Evolutionary conservation across 2,888 invertebrate genomes (phyloP).

Genomic region (Brassicogethes aeneus): DNA sequence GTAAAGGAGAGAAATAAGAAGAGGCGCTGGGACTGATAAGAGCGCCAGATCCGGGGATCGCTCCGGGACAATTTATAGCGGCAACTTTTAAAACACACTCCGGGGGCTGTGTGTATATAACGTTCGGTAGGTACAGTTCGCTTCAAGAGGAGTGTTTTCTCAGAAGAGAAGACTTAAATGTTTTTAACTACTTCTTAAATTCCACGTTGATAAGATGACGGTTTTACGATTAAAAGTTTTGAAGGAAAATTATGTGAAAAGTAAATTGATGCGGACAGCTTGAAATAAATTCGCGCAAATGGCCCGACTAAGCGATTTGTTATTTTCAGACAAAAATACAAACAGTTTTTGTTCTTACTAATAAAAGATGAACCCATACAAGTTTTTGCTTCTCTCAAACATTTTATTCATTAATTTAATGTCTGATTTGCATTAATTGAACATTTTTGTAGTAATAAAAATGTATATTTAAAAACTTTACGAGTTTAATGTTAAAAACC

Average conservation of each 20-base stretch:
- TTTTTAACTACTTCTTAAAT: conserved; percentile 31
- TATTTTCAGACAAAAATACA: too few relatives aligned
- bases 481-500: too few relatives aligned
- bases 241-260: conserved; percentile 16
- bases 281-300: too few relatives aligned
- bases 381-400: too few relatives aligned
- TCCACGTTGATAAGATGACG: conserved; percentile 24
- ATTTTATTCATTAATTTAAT: too few relatives aligned
- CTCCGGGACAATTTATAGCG: conserved; percentile 43
- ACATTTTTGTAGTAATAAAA: too few relatives aligned
- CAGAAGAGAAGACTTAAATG: conserved; percentile 19
- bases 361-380: too few relatives aligned
- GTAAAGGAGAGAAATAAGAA: conserved; percentile 30
- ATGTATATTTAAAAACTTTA: too few relatives aligned
- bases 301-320: too few relatives aligned
- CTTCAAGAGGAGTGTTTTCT: too few relatives aligned
- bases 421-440: too few relatives aligned
- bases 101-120: conserved; percentile 39
- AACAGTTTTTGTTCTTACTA: too few relatives aligned
- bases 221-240: conserved; percentile 20
- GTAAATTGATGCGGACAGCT: conserved; percentile 15
- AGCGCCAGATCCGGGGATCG: conserved; percentile 41
- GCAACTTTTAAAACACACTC: conserved; percentile 44
- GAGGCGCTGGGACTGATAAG: conserved; percentile 40
- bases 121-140: conserved; percentile 36